Conservation (phyloP, 2,113 vertebrate species). For the Deroptyus accipitrinus region DNA sequence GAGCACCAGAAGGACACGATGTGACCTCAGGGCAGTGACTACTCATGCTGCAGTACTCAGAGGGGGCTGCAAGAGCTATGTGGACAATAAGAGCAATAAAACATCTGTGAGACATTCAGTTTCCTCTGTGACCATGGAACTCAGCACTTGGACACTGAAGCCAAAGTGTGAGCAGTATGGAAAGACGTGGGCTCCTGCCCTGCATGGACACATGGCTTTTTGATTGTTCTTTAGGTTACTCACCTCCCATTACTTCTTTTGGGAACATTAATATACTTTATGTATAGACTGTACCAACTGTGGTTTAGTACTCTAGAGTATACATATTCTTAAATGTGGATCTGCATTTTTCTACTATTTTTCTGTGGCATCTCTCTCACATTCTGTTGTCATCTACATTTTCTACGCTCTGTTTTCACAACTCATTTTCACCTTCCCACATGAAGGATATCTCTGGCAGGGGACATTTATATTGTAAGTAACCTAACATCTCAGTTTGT, state of each 20-base stretch:
- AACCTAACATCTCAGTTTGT: slow-evolving; percentile 10
- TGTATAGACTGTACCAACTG: not conserved
- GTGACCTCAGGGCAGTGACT: not conserved
- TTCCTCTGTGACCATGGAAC: not conserved
- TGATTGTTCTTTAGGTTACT: not conserved
- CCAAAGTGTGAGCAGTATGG: not conserved
- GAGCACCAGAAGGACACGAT: not conserved
- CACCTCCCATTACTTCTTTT: not conserved
- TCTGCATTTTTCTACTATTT: not conserved
- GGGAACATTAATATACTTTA: not conserved
- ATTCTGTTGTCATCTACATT: not conserved
- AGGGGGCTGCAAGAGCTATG: not conserved
- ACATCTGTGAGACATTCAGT: not conserved
- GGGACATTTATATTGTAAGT: slow-evolving; percentile 23
- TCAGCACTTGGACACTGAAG: not conserved
- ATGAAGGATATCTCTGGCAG: slow-evolving; percentile 29
- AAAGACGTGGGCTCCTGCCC: not conserved
- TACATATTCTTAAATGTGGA: not conserved
- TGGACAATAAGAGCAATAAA: not conserved
- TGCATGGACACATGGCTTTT: not conserved
- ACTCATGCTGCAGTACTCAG: not conserved
- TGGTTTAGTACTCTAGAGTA: not conserved
- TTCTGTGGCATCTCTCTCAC: not conserved
- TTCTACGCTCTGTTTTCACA: slow-evolving; percentile 27
- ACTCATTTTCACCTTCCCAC: slow-evolving; percentile 52